Percentiles rank a stretch among this genome's conserved stretches.
These are phyloP conservation scores for Nemoura dubitans DNA, from an alignment of 2,888 invertebrate species.

Conservation along the genomic window DNA sequence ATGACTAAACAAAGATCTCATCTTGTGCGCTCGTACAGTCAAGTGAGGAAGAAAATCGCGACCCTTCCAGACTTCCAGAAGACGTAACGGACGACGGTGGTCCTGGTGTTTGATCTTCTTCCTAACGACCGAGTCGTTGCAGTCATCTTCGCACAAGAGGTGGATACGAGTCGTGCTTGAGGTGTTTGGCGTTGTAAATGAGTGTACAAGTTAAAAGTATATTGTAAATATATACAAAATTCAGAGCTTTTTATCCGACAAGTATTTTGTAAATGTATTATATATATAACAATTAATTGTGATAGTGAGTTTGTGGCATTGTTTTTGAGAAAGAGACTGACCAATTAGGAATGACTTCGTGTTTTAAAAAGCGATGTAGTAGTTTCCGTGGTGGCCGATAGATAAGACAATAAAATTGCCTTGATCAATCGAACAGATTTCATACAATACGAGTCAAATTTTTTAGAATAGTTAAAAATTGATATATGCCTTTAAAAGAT, in stretches of 20 bases:
- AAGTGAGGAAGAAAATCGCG: not conserved
- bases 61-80: not conserved
- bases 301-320: conserved; percentile 31
- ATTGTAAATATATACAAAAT: conserved; percentile 19
- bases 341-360: not conserved
- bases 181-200: conserved; percentile 30
- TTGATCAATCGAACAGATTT: not conserved
- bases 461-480: not conserved
- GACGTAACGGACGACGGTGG: not conserved
- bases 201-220: conserved; percentile 14
- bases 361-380: not conserved
- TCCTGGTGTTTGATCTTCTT: not conserved
- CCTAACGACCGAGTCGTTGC: not conserved
- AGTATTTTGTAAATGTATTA: conserved; percentile 40
- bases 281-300: conserved; percentile 28
- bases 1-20: not conserved
- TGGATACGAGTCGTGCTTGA: not conserved
- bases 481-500: not conserved
- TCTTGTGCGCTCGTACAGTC: conserved; percentile 5
- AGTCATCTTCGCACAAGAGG: not conserved
- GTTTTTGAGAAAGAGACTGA: conserved; percentile 42
- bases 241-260: conserved; percentile 21
- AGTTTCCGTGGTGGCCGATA: not conserved
- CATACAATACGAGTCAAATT: not conserved
- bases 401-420: conserved; percentile 4